Evolutionary conservation across 1,140 invertebrate genomes (phyloP).

Genomic region (Luehdorfia chinensis): DNA sequence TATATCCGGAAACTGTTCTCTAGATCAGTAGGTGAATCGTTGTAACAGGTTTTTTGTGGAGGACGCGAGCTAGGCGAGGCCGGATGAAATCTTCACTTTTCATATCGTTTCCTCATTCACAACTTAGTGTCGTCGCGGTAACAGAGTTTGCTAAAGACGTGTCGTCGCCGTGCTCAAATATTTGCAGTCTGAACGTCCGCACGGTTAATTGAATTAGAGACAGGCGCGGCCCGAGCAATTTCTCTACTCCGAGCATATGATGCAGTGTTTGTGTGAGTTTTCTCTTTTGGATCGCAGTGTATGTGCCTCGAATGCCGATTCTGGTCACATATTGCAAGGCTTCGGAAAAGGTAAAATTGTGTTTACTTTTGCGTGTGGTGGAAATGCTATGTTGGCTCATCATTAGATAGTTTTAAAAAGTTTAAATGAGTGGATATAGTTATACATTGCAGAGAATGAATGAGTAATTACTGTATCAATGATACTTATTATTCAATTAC

Average conservation of each 20-base stretch:
- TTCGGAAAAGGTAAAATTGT: constrained; percentile 4
- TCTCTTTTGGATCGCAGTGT: constrained; percentile 26
- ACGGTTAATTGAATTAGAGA: constrained; percentile 46
- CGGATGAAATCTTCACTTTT: constrained; percentile 53
- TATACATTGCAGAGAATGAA: no score
- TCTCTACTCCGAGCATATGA: constrained; percentile 24
- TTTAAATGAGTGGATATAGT: no score
- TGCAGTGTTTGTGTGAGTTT: constrained; percentile 28
- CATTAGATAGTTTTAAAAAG: no score
- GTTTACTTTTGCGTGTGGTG: no score
- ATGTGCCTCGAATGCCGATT: constrained; percentile 11
- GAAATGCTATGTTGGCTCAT: no score
- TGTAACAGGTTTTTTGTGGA: constrained; percentile 56
- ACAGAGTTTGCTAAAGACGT: background rate
- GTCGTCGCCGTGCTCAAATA: constrained; percentile 13
- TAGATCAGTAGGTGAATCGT: constrained; percentile 66
- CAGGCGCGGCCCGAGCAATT: constrained; percentile 23
- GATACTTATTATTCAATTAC: constrained; percentile 11
- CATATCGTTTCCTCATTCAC: constrained; percentile 44
- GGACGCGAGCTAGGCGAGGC: constrained; percentile 49
- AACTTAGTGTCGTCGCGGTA: constrained; percentile 20
- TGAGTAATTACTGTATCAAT: background rate
- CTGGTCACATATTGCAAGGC: background rate
- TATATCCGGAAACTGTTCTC: constrained; percentile 48
- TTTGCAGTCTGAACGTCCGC: constrained; percentile 20